phyloP scores from a whole-genome alignment of 2,113 vertebrate genomes.

The Nestor notabilis region DNA sequence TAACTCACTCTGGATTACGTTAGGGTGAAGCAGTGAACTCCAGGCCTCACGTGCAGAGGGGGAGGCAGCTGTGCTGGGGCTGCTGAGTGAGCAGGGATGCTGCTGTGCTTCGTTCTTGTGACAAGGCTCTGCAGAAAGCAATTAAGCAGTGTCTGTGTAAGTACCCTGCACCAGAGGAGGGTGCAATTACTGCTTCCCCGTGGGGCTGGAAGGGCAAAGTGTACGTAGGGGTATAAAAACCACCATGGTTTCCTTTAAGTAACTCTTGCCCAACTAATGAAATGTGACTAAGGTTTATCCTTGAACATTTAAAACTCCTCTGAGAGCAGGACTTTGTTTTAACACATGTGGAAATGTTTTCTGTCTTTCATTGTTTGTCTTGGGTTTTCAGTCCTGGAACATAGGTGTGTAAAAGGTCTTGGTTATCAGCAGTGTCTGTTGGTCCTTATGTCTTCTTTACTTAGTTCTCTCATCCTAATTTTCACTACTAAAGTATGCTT shows the following conservation, averaged over 20 bases:
- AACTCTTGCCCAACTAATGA: not conserved
- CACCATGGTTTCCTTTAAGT: not conserved
- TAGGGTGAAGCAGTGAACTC: not conserved
- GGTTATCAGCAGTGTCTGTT: accelerated
- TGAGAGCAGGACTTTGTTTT: not conserved
- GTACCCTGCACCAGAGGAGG: not conserved
- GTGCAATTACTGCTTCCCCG: not conserved
- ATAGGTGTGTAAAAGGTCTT: not conserved
- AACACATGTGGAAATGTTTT: not conserved
- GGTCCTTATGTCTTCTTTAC: not conserved
- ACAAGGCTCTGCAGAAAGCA: conserved; percentile 37
- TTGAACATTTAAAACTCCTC: not conserved
- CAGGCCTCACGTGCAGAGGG: not conserved
- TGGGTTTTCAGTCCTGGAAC: not conserved
- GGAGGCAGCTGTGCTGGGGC: not conserved
- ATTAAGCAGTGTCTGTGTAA: conserved; percentile 56
- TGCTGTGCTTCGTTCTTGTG: conserved; percentile 18
- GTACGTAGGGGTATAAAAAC: not conserved
- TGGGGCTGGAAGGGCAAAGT: not conserved
- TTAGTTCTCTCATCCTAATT: not conserved
- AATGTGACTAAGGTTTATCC: not conserved
- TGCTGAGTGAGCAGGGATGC: conserved; percentile 54
- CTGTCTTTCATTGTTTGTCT: not conserved
- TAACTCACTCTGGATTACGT: accelerated
- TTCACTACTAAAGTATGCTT: not conserved